A percentile compares a stretch with the other conserved stretches of the same genome.
Evolutionary conservation across 2,888 invertebrate genomes (phyloP).

Genomic region (Nesidiocoris tenuis): DNA sequence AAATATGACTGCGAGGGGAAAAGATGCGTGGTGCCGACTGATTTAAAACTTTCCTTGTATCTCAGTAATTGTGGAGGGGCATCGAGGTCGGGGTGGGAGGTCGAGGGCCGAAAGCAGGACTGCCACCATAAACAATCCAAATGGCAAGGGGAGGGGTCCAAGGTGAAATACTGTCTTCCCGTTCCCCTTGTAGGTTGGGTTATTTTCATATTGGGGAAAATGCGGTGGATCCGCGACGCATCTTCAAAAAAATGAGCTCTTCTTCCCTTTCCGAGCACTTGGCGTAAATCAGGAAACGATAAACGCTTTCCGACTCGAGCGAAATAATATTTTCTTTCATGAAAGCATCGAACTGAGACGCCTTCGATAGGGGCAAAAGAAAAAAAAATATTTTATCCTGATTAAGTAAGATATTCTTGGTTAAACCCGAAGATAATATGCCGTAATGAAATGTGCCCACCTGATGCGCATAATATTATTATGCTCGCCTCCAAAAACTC

Average conservation of each 20-base stretch:
- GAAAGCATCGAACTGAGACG: no score
- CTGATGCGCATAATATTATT: no score
- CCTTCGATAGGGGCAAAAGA: no score
- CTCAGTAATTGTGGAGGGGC: conserved; percentile 35
- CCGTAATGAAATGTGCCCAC: no score
- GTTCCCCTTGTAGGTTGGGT: neutral
- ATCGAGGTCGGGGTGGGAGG: neutral
- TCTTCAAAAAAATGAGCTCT: neutral
- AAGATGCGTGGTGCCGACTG: conserved; percentile 38
- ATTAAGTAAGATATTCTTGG: no score
- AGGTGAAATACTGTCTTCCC: conserved; percentile 32
- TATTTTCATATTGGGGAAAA: neutral
- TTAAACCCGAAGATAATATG: no score
- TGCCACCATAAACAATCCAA: conserved; percentile 28
- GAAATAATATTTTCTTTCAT: neutral
- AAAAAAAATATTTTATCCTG: no score
- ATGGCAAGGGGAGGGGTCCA: conserved; percentile 7
- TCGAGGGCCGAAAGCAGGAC: conserved; percentile 29
- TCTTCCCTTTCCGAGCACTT: neutral
- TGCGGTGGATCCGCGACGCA: neutral
- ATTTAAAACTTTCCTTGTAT: conserved; percentile 43
- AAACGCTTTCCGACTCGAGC: neutral
- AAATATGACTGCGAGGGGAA: conserved; percentile 30
- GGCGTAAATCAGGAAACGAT: neutral
- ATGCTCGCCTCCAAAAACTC: no score